A percentile compares a stretch with the other conserved stretches of the same genome.
Evolutionary conservation across 2,113 vertebrate genomes (phyloP).

Genomic region (Phylloscopus trochiloides): DNA sequence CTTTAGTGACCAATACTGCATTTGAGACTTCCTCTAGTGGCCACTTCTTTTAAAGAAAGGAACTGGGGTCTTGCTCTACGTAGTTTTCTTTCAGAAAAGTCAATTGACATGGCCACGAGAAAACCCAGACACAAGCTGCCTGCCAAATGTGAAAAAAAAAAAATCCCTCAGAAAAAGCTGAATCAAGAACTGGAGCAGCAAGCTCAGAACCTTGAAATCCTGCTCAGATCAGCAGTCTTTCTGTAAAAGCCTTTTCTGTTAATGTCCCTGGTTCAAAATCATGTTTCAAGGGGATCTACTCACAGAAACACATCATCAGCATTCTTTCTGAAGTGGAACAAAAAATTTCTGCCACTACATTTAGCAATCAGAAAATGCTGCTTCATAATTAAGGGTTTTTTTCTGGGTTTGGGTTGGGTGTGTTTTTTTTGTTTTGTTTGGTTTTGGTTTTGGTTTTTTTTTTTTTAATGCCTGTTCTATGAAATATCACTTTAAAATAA

Average conservation of each 20-base stretch:
- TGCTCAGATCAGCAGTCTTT: not conserved
- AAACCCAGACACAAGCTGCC: not conserved
- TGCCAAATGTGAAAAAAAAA: not conserved
- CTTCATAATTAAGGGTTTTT: not conserved
- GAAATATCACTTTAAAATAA: not conserved
- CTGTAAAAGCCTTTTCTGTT: not conserved
- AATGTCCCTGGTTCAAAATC: not conserved
- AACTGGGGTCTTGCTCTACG: not conserved
- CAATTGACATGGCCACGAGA: not conserved
- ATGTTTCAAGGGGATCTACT: not conserved
- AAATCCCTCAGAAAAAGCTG: not conserved
- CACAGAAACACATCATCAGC: not conserved
- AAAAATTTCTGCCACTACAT: not conserved
- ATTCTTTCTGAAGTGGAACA: not conserved
- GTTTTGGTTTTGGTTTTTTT: not conserved
- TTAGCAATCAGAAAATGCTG: not conserved
- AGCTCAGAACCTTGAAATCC: not conserved
- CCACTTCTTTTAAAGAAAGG: not conserved
- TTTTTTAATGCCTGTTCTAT: not conserved
- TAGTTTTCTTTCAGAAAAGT: not conserved
- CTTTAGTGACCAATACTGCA: not conserved
- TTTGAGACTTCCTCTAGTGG: not conserved
- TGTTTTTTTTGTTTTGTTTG: no score
- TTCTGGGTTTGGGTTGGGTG: not conserved
- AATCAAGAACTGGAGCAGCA: not conserved